Base-by-base conservation (phyloP, 2,113 vertebrate genomes). In the Eonycteris spelaea region DNA sequence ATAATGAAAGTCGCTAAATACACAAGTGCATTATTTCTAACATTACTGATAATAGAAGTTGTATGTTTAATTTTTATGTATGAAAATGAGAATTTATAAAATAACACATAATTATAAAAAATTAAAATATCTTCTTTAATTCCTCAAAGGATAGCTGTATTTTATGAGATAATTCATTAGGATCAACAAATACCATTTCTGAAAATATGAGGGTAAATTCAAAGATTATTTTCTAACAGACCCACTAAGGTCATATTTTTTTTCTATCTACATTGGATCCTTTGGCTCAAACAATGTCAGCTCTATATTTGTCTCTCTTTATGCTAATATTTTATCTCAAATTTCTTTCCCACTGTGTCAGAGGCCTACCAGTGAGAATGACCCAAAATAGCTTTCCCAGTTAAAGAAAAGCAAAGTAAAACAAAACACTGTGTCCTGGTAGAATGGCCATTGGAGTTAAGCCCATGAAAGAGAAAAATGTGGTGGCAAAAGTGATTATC, bases 321-420 rank as follows among this genome's bases (percentile, higher is more conserved):
- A 79, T 84, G 61, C 79, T 95, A 63, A 65, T 86, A 35, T 68
- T 92, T 97, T 74, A 75, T 15, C 55, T 33, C 40, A 68, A 70
- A 12, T 21, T 35, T 63, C 19, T 97, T 61, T 57, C 26, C 15
- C 14, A 74, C 65, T 79, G 43, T 7, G 85, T 65, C 15, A 91
- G 65, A 88, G n/a, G 48, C 40, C 14, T 6, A 38, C 24, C 70
- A 71, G 84, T 92, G 83, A 55, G 82, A 92, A 74, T 51, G 92
- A 87, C 91, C 26, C 71, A 79, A 85, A 95, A 96, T 98, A 92
- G 67, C 45, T 93, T 97, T 96, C 90, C 75, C 92, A 95, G 65
- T 96, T 92, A 73, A 90, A 71, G 53, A 48, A 65, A 94, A 55
- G 57, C 67, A 77, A 77, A 45, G 59, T 9, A 80, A 30, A 78